These are phyloP conservation scores for Pristionchus fissidentatus DNA, from an alignment of 2,888 invertebrate species.

Conservation along the genomic window DNA sequence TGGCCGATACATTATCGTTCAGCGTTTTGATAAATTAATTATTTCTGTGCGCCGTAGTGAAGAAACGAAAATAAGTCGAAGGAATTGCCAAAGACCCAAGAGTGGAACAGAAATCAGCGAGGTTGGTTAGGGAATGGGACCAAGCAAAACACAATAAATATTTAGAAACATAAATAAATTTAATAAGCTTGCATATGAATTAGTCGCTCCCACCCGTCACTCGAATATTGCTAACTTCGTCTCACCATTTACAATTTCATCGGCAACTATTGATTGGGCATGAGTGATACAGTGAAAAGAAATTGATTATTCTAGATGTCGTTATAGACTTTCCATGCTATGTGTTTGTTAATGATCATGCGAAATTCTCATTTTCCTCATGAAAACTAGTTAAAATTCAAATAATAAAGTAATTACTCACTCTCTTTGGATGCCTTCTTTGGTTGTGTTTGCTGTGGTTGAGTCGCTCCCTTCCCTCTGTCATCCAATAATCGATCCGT, in stretches of 20 bases:
- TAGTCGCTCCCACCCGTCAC: background rate
- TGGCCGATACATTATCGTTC: too few species aligned
- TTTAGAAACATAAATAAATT: background rate
- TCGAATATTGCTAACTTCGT: background rate
- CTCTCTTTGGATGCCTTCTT: constrained; percentile 92
- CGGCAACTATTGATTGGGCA: background rate
- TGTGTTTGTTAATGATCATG: background rate
- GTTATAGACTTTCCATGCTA: constrained; percentile 16
- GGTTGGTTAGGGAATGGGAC: background rate
- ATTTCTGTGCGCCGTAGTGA: too few species aligned
- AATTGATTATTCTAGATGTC: constrained; percentile 17
- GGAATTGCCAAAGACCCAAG: too few species aligned
- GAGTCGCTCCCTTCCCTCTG: constrained; percentile 37
- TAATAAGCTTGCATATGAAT: background rate
- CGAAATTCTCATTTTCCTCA: background rate
- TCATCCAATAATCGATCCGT: constrained; percentile 83
- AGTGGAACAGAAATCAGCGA: too few species aligned
- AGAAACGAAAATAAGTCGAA: too few species aligned
- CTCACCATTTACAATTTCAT: constrained; percentile 37
- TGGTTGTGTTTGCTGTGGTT: constrained; percentile 76
- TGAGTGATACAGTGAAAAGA: constrained; percentile 1
- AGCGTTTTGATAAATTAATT: too few species aligned
- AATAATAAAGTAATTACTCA: constrained; percentile 77
- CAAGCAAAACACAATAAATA: too few species aligned
- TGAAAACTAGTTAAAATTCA: background rate